Percentiles rank a stretch among this genome's conserved stretches.
Evolutionary conservation across 2,888 invertebrate species (phyloP).

Genomic region (Drosophila yooni): DNA sequence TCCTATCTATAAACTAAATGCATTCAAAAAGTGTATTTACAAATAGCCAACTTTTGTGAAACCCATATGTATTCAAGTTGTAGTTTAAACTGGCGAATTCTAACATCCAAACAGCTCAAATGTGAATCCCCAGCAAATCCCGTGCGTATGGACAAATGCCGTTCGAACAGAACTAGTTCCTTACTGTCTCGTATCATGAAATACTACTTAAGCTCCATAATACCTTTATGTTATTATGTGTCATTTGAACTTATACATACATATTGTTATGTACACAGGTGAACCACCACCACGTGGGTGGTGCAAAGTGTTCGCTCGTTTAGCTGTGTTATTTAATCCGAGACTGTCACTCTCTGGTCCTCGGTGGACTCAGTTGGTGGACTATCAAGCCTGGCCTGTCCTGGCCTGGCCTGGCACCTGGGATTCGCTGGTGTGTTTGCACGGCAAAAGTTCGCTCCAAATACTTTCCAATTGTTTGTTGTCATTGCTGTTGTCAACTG

Average conservation of each 20-base stretch:
- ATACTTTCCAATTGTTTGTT: constrained; percentile 30
- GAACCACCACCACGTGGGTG: not conserved
- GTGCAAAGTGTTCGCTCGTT: constrained; percentile 20
- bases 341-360: constrained; percentile 6
- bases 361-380: not conserved
- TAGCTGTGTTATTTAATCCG: constrained; percentile 31
- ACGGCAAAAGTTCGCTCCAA: constrained; percentile 39
- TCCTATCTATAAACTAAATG: not conserved
- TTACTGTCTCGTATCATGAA: constrained; percentile 2
- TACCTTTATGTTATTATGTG: constrained; percentile 30
- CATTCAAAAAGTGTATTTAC: not conserved
- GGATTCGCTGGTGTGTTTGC: constrained; percentile 7
- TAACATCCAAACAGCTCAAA: not conserved
- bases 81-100: not conserved
- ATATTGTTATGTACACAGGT: not conserved
- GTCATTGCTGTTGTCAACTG: constrained; percentile 19
- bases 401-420: constrained; percentile 5
- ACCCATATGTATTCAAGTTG: not conserved
- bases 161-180: not conserved
- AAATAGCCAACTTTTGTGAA: not conserved
- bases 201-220: constrained; percentile 35
- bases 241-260: constrained; percentile 8
- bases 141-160: not conserved
- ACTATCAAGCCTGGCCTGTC: not conserved
- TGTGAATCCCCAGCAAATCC: not conserved